A percentile compares a stretch with the other conserved stretches of the same genome.
Conservation (phyloP, 2,797 vertebrate genomes). For the Lithobates pipiens region DNA sequence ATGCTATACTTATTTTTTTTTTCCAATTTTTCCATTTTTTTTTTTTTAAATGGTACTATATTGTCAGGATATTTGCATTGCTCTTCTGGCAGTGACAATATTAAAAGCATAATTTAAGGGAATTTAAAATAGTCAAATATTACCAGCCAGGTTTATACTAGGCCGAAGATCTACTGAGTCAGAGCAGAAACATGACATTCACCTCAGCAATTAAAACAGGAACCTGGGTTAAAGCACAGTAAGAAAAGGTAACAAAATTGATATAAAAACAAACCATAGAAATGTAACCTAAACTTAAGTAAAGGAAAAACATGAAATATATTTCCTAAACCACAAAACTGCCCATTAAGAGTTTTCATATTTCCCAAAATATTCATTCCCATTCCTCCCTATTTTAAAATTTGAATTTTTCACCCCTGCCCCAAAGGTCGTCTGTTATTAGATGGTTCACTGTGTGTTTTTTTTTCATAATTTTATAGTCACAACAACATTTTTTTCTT, state of each 20-base stretch:
- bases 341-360: not conserved
- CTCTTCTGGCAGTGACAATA: not conserved
- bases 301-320: too few species aligned
- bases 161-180: not conserved
- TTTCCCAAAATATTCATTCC: not conserved
- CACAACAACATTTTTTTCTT: constrained; percentile 51
- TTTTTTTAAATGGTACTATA: not conserved
- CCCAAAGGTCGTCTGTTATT: not conserved
- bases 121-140: not conserved
- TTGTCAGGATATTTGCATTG: not conserved
- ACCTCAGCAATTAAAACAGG: constrained; percentile 2
- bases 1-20: not conserved
- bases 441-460: not conserved
- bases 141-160: not conserved
- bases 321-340: not conserved
- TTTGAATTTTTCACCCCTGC: not conserved
- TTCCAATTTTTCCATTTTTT: not conserved
- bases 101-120: not conserved
- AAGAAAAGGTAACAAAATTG: not conserved
- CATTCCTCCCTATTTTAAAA: not conserved
- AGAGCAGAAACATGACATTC: not conserved
- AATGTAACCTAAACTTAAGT: not conserved
- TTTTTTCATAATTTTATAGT: constrained; percentile 38
- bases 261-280: not conserved
- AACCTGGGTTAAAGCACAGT: constrained; percentile 1